Evolutionary conservation across 1,140 invertebrate species (phyloP), one percentile per base, ranked within the genome.

Genomic region (Bombus impatiens): DNA sequence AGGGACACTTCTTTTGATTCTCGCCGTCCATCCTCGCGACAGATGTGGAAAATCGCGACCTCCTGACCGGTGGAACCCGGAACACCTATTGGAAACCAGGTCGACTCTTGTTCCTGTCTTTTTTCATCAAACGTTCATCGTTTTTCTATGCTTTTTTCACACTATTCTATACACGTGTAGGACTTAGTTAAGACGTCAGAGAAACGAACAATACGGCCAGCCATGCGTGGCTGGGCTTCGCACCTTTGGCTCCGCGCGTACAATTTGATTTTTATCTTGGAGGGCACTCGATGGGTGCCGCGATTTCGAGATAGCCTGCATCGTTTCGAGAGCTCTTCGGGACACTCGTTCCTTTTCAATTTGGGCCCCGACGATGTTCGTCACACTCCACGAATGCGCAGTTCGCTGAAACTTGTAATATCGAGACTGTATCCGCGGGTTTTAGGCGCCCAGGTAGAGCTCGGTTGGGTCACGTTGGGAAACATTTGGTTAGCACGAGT

Each of bases 111-210:
- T 72, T 53, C 18, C 75, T 32, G 40, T 67, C 42, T n/a, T 22
- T n/a, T 28, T 28, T 32, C 53, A 9, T 47, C 59, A 35, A 57
- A 10, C 35, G 44, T 9, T 3, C 5, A 25, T 18, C n/a, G 65
- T 15, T 22, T 67, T 35, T n/a, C 65, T 67, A 5, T 62, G 10
- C 28, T n/a, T 62, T n/a, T 62, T n/a, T 62, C 10, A n/a, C 4
- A 9, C 32, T 59, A 18, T 77, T 77, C 3, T 28, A n/a, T 9
- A 22, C 32, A 13, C 47, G 67, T 40, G 75, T 87, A 87, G 89
- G 86, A 92, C 94, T 95, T 95, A 95, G 95, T 95, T 95, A 95
- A 95, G 95, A 95, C 94, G 95, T 95, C 94, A 95, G 86, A 88
- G 84, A 85, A 79, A 74, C 78, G 87, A 89, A 95, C 95, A 95